Evolutionary conservation across 2,888 invertebrate genomes (phyloP).

Genomic region (Lasioglossum calceatum): DNA sequence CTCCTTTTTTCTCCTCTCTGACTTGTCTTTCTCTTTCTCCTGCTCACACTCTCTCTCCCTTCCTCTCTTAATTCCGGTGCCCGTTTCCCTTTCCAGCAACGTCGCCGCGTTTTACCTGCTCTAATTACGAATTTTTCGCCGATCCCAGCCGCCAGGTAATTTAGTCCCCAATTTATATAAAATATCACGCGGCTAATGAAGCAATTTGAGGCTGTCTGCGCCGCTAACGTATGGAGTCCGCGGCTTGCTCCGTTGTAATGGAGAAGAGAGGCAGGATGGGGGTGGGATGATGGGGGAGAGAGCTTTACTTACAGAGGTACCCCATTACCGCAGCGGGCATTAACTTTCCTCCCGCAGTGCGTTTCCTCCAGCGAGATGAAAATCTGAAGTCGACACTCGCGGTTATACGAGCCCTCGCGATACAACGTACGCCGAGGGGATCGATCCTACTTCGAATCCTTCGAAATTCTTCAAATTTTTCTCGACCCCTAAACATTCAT

Average conservation of each 20-base stretch:
- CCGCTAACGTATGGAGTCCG: conserved; percentile 81
- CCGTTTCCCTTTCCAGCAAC: conserved; percentile 20
- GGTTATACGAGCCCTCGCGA: conserved; percentile 18
- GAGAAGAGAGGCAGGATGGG: conserved; percentile 65
- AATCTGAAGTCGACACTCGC: conserved; percentile 57
- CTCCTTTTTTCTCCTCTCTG: background rate
- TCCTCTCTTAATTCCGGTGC: conserved; percentile 23
- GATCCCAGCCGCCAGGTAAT: conserved; percentile 75
- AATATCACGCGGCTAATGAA: conserved; percentile 84
- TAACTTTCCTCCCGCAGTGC: conserved; percentile 66
- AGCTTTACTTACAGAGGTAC: conserved; percentile 68
- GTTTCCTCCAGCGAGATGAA: conserved; percentile 57
- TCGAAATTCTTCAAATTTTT: background rate
- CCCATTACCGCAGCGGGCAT: conserved; percentile 66
- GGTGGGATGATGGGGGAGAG: conserved; percentile 47
- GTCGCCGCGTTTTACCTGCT: conserved; percentile 69
- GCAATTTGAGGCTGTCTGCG: conserved; percentile 83
- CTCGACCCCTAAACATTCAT: background rate
- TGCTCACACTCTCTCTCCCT: background rate
- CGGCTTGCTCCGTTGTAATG: conserved; percentile 73
- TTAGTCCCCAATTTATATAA: conserved; percentile 84
- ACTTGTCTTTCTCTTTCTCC: conserved; percentile 21
- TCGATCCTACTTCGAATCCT: background rate
- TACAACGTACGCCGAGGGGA: background rate
- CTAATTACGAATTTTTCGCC: conserved; percentile 81